These are phyloP conservation scores for Bradysia coprophila DNA, from an alignment of 1,140 invertebrate genomes.

Conservation along the genomic window DNA sequence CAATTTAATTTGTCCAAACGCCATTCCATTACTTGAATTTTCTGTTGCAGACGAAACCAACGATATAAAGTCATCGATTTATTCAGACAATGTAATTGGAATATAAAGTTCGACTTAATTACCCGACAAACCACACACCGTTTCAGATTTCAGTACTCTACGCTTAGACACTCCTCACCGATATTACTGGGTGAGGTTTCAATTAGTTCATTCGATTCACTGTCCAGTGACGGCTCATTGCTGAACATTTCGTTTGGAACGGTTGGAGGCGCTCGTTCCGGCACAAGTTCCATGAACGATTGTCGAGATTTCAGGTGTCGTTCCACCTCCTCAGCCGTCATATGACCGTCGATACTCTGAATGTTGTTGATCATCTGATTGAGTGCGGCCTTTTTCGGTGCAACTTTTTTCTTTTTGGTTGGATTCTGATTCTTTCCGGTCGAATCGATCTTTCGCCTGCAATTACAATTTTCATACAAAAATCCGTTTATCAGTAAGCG, in stretches of 20 bases:
- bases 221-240: constrained; percentile 44
- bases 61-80: too few species aligned
- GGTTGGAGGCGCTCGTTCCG: constrained; percentile 68
- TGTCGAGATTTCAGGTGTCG: constrained; percentile 73
- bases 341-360: constrained; percentile 48
- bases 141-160: too few species aligned
- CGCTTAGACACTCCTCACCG: constrained; percentile 43
- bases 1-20: too few species aligned
- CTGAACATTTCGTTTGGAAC: constrained; percentile 86
- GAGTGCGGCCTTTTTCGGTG: neutral
- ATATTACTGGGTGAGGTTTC: constrained; percentile 57
- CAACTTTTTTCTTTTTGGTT: neutral
- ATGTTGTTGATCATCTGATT: constrained; percentile 5
- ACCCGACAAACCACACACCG: too few species aligned
- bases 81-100: too few species aligned
- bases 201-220: constrained; percentile 61
- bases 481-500: too few species aligned
- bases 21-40: too few species aligned
- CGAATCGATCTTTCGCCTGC: neutral
- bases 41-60: too few species aligned
- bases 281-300: constrained; percentile 58
- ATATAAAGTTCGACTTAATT: too few species aligned
- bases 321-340: constrained; percentile 83
- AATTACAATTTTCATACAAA: too few species aligned
- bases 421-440: neutral